Conservation (phyloP, 2,888 invertebrate genomes). For the Amblyjoppa fuscipennis region DNA sequence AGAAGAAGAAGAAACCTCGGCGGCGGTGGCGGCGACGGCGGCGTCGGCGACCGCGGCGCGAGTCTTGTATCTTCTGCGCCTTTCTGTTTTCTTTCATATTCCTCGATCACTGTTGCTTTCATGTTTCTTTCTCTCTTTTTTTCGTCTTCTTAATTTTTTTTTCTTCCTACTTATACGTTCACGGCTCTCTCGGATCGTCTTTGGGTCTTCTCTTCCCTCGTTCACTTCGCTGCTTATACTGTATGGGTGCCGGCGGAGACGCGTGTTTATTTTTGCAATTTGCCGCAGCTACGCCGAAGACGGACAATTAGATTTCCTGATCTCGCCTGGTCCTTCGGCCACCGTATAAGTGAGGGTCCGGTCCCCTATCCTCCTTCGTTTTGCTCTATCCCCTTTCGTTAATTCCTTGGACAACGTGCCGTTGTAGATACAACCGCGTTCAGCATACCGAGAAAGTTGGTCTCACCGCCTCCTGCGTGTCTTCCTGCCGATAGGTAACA, state of each 20-base stretch:
- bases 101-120: constrained; percentile 65
- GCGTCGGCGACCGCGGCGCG: constrained; percentile 41
- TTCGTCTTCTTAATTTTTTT: constrained; percentile 20
- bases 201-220: constrained; percentile 72
- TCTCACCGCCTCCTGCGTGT: constrained; percentile 61
- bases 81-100: constrained; percentile 55
- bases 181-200: constrained; percentile 64
- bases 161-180: constrained; percentile 38
- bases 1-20: constrained; percentile 59
- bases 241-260: constrained; percentile 68
- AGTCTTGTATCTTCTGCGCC: constrained; percentile 56
- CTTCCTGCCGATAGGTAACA: constrained; percentile 50
- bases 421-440: constrained; percentile 42
- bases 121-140: constrained; percentile 58
- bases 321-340: constrained; percentile 79
- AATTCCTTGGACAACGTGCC: constrained; percentile 14
- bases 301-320: constrained; percentile 84
- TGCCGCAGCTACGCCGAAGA: constrained; percentile 77
- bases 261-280: constrained; percentile 85
- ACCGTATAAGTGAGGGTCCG: constrained; percentile 82
- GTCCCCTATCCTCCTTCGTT: constrained; percentile 28
- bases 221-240: constrained; percentile 70
- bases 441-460: constrained; percentile 56
- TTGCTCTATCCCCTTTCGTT: not conserved
- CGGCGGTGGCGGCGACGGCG: constrained; percentile 60